Percentiles rank a stretch among this genome's conserved stretches.
These are phyloP conservation scores for Pelobates fuscus DNA, from an alignment of 2,113 vertebrate species.

Conservation along the genomic window DNA sequence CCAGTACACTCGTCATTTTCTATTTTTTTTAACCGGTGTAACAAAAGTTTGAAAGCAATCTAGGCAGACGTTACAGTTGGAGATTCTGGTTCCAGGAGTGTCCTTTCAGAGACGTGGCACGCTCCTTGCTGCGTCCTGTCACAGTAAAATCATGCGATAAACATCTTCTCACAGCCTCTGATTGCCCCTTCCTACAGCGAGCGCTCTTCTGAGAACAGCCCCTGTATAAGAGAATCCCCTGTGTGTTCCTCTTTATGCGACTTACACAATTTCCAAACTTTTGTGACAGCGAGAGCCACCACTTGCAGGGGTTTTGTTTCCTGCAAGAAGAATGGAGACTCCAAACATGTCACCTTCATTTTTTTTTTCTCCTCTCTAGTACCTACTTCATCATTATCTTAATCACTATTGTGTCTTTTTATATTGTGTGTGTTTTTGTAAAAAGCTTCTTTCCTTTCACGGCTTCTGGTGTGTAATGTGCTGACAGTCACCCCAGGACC, in stretches of 20 bases:
- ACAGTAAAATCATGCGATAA: constrained; percentile 23
- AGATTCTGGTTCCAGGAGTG: constrained; percentile 26
- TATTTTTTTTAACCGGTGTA: neutral
- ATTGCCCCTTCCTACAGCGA: constrained; percentile 13
- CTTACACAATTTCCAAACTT: constrained; percentile 15
- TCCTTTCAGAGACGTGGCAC: constrained; percentile 33
- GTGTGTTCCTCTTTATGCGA: constrained; percentile 34
- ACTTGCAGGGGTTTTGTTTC: constrained; percentile 48
- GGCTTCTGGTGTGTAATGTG: constrained; percentile 67
- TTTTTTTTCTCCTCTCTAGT: constrained; percentile 51
- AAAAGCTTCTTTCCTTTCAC: constrained; percentile 75
- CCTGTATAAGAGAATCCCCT: constrained; percentile 4
- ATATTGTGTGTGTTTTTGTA: constrained; percentile 70
- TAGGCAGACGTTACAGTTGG: constrained; percentile 21
- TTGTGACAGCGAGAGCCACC: constrained; percentile 38
- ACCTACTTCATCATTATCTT: constrained; percentile 71
- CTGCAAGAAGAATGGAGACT: constrained; percentile 48
- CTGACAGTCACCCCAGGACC: constrained; percentile 65
- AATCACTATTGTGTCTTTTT: constrained; percentile 83
- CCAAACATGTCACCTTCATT: constrained; percentile 42
- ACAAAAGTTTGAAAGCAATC: constrained; percentile 39
- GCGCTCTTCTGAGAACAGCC: neutral
- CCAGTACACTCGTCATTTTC: constrained; percentile 1
- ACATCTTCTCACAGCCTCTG: constrained; percentile 43
- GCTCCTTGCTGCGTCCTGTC: constrained; percentile 44